A percentile compares a stretch with the other conserved stretches of the same genome.
These are phyloP conservation scores for Cataglyphis albicans DNA, from an alignment of 2,888 invertebrate genomes.

Conservation along the genomic window DNA sequence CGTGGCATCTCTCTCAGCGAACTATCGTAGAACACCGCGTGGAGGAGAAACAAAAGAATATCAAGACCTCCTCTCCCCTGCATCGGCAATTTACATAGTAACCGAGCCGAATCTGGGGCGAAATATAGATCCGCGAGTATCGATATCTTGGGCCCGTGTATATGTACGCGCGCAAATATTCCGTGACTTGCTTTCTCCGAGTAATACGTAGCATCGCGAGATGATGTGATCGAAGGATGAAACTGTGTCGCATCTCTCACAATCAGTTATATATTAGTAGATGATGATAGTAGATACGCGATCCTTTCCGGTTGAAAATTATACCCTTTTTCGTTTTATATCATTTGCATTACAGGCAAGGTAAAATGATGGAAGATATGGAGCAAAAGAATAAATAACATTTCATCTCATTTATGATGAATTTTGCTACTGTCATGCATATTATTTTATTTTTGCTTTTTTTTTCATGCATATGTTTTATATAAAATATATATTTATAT, in stretches of 20 bases:
- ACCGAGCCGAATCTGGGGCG: slow-evolving; percentile 64
- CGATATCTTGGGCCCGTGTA: background rate
- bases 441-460: background rate
- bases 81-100: slow-evolving; percentile 64
- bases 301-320: slow-evolving; percentile 5
- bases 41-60: slow-evolving; percentile 55
- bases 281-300: background rate
- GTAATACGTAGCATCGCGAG: background rate
- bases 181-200: slow-evolving; percentile 30
- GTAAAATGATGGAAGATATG: background rate
- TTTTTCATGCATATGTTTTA: background rate
- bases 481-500: background rate
- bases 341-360: background rate
- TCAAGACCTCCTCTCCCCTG: slow-evolving; percentile 12
- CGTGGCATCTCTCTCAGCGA: slow-evolving; percentile 44
- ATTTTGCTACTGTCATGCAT: background rate
- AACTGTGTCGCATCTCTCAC: slow-evolving; percentile 5
- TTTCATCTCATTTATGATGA: background rate
- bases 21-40: slow-evolving; percentile 7
- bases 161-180: slow-evolving; percentile 21
- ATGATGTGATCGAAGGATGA: slow-evolving; percentile 5
- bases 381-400: background rate
- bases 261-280: background rate
- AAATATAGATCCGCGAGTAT: slow-evolving; percentile 43
- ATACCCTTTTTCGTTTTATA: background rate